phyloP scores from a whole-genome alignment of 1,140 invertebrate species.

The Aethina tumida region DNA sequence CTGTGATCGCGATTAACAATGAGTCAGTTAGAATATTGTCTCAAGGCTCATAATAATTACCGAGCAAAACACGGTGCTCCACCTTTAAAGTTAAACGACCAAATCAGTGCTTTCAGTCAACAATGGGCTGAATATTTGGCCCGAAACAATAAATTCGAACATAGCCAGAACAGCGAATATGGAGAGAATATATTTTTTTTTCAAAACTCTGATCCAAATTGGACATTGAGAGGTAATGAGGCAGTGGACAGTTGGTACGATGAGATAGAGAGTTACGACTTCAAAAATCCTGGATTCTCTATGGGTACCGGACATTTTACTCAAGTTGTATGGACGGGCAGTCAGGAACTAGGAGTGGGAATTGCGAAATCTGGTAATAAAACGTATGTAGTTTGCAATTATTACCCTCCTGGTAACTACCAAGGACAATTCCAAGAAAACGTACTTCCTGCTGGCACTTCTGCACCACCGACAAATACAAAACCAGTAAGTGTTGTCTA shows the following conservation, averaged over 20 bases:
- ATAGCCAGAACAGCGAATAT: conserved; percentile 38
- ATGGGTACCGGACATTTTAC: conserved; percentile 52
- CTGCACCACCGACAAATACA: too few species aligned
- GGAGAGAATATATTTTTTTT: conserved; percentile 49
- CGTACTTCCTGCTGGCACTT: conserved; percentile 40
- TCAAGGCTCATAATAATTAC: too few species aligned
- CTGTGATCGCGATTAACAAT: too few species aligned
- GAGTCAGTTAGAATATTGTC: too few species aligned
- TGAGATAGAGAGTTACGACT: conserved; percentile 49
- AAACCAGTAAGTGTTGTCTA: too few species aligned
- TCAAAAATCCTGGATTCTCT: conserved; percentile 36
- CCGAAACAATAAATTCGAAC: conserved; percentile 51
- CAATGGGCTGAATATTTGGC: conserved; percentile 68
- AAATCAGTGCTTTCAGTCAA: too few species aligned
- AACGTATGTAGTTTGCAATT: conserved; percentile 56
- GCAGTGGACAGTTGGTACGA: conserved; percentile 57
- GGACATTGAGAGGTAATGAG: conserved; percentile 47
- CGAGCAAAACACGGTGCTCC: too few species aligned
- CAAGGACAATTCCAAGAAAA: conserved; percentile 48
- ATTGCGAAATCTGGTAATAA: conserved; percentile 42
- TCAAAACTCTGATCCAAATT: conserved; percentile 53
- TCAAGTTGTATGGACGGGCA: conserved; percentile 54
- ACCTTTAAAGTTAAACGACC: too few species aligned
- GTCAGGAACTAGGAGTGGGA: conserved; percentile 51
- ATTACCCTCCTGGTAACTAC: conserved; percentile 58